Base-by-base conservation (phyloP, 1,140 invertebrate species). In the Aricia agestis region DNA sequence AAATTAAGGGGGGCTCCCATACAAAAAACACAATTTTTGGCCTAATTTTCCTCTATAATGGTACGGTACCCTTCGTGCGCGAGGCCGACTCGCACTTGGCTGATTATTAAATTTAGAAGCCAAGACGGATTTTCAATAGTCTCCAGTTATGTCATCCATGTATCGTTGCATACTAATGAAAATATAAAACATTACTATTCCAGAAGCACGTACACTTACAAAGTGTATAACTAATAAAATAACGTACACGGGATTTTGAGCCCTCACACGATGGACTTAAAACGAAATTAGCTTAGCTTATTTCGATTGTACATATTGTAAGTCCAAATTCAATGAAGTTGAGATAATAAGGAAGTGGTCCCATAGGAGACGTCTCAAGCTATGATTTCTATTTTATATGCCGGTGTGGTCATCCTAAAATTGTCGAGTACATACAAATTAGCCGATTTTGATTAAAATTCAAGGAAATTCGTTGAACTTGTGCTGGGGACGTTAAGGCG, bases 381-480 rank as follows among this genome's bases (percentile, higher is more conserved):
- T 72, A 76, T 73, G 75, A 80, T 74, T 76, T 75, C 72, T 72
- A 78, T 69, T 75, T 79, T 80, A 76, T 79, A 82, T 83, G 78
- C 82, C 78, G 19, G 18, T 25, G 61, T 65, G 31, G 61, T 17
- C 36, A 13, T 36, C 15, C 61, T 45, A 63, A 61, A 61, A 70
- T 42, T 58, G 36, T 70, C n/a, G 59, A 42, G 11, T 31, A 79
- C 82, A 81, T 81, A 83, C 76, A 76, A 83, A 85, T 77, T 76
- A 81, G 74, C 70, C 66, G 72, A 74, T 72, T 65, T 74, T 72
- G 5, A 61, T 67, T 57, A 71, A 57, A 67, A 71, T 71, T 81
- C 79, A 81, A 81, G 76, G 78, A 78, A 75, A 83, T 78, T 74
- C 82, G 76, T 74, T 84, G 83, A 85, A 83, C 82, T 77, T 77